Evolutionary conservation across 2,113 vertebrate species (phyloP).

Genomic region (Gnathonemus longibarbis): DNA sequence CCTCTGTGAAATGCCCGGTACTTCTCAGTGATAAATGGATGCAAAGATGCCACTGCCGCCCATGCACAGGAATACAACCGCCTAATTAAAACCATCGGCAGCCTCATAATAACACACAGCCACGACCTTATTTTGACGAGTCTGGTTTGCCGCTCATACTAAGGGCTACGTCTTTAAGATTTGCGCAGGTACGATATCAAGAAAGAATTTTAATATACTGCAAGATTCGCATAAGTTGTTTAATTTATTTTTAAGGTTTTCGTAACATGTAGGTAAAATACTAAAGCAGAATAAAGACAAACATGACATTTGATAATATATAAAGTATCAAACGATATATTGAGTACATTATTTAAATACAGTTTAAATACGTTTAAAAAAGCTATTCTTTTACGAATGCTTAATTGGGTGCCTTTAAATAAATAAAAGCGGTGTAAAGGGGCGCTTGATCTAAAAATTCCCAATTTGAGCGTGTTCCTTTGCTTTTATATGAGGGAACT

Average conservation of each 20-base stretch:
- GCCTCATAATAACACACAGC: background rate
- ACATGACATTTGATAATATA: background rate
- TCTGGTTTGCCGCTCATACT: background rate
- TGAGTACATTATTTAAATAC: background rate
- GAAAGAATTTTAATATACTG: background rate
- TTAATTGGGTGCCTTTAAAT: background rate
- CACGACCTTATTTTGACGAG: background rate
- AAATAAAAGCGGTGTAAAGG: background rate
- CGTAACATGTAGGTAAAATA: background rate
- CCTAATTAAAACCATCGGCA: background rate
- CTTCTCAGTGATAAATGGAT: background rate
- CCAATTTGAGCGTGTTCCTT: background rate
- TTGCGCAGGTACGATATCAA: background rate
- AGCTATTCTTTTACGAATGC: background rate
- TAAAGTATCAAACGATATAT: no score
- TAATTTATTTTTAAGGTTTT: background rate
- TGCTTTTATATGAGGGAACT: conserved; percentile 10
- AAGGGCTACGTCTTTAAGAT: background rate
- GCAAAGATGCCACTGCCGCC: background rate
- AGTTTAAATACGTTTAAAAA: background rate
- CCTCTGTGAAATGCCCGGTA: background rate
- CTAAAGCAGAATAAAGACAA: background rate
- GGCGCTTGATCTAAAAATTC: background rate
- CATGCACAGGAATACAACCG: background rate
- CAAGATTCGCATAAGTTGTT: background rate